These are phyloP conservation scores for Drosophila miranda DNA, from an alignment of 1,140 invertebrate species.

Conservation along the genomic window DNA sequence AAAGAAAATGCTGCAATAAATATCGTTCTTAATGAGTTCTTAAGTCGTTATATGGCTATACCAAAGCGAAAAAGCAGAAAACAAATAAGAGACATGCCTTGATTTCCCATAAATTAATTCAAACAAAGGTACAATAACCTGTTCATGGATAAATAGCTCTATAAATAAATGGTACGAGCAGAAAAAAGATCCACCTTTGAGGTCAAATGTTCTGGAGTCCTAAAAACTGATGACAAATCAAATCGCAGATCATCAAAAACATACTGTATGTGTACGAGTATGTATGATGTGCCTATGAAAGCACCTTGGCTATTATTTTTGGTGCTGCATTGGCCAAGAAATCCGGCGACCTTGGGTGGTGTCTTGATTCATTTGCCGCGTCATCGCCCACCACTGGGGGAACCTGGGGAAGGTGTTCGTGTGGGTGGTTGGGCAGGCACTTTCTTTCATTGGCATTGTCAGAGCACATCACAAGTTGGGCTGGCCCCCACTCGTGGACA, in stretches of 20 bases:
- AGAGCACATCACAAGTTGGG: conserved; percentile 62
- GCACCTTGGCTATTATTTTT: conserved; percentile 68
- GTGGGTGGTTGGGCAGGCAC: conserved; percentile 15
- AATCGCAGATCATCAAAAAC: conserved; percentile 43
- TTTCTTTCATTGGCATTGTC: conserved; percentile 62
- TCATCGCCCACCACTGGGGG: conserved; percentile 42
- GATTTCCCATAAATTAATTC: conserved; percentile 33
- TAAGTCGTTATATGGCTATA: conserved; percentile 1
- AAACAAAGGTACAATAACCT: conserved; percentile 28
- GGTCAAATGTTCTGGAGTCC: conserved; percentile 17
- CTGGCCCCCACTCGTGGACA: conserved; percentile 18
- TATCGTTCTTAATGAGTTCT: conserved; percentile 6
- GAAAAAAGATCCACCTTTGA: background rate
- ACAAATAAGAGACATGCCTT: conserved; percentile 29
- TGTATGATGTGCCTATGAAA: conserved; percentile 2
- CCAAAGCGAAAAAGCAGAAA: conserved; percentile 10
- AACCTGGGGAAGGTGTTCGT: background rate
- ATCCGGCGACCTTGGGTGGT: conserved; percentile 57
- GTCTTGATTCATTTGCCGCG: conserved; percentile 70
- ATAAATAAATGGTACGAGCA: conserved; percentile 8
- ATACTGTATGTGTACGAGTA: background rate
- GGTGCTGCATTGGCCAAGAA: conserved; percentile 57
- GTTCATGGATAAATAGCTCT: background rate
- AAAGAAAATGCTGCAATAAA: conserved; percentile 32
- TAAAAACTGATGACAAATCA: conserved; percentile 35